Percentiles rank a stretch among this genome's conserved stretches.
Evolutionary conservation across 2,113 vertebrate species (phyloP).

Genomic region (Eupsittula cactorum): DNA sequence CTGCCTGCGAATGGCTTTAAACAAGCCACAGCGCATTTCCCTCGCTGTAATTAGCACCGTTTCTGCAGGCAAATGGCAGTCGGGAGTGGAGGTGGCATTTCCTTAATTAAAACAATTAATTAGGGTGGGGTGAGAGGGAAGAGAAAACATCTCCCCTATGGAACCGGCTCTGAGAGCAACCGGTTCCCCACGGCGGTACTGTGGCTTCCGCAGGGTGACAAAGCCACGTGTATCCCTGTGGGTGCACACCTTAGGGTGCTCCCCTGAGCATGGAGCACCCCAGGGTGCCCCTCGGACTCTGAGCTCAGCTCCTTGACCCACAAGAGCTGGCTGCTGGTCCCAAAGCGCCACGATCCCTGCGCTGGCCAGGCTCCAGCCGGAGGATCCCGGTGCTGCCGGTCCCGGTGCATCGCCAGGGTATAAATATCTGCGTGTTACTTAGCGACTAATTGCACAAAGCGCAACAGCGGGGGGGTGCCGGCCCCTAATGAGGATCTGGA

Average conservation of each 20-base stretch:
- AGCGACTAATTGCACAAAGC: constrained; percentile 65
- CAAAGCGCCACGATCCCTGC: accelerated
- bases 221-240: accelerated
- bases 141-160: background rate
- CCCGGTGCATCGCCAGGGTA: background rate
- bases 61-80: constrained; percentile 63
- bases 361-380: accelerated
- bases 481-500: constrained; percentile 55
- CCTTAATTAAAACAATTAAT: constrained; percentile 75
- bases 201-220: accelerated
- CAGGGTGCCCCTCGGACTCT: background rate
- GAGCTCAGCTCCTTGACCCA: accelerated
- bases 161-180: background rate
- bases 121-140: constrained; percentile 44
- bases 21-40: background rate
- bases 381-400: background rate
- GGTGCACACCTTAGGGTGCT: background rate
- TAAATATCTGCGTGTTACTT: constrained; percentile 65
- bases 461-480: background rate
- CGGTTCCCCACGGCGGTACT: accelerated
- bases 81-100: constrained; percentile 55
- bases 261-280: background rate
- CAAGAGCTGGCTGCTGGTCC: accelerated
- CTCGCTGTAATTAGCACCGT: constrained; percentile 55
- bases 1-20: background rate